Conservation (phyloP, 1,140 invertebrate genomes). For the Zaprionus ghesquierei region DNA sequence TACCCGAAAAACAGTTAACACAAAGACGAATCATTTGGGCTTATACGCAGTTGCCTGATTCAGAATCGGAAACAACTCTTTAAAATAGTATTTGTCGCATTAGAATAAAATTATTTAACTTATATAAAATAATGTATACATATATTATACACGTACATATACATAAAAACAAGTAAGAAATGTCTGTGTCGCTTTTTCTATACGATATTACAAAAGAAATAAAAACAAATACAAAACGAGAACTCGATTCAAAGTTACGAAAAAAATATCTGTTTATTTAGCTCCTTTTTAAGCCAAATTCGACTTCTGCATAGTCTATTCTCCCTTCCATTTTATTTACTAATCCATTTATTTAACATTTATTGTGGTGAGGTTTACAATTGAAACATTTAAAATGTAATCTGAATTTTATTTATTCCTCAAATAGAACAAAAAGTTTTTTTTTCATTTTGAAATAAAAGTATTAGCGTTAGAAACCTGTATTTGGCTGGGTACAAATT, state of each 20-base stretch:
- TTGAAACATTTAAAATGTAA: no score
- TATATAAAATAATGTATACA: constrained; percentile 15
- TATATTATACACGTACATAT: constrained; percentile 24
- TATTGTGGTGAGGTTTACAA: no score
- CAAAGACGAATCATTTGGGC: constrained; percentile 28
- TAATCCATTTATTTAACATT: not conserved
- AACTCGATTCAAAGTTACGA: not conserved
- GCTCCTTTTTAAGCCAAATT: not conserved
- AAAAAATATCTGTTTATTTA: not conserved
- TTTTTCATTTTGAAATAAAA: no score
- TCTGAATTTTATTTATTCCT: no score
- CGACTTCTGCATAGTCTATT: not conserved
- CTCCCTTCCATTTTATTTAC: no score
- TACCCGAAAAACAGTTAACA: constrained; percentile 13
- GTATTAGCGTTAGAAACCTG: no score
- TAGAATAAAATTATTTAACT: not conserved
- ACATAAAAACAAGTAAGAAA: constrained; percentile 27
- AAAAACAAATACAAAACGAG: constrained; percentile 46
- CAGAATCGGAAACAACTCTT: constrained; percentile 19
- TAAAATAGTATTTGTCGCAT: constrained; percentile 33
- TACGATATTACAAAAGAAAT: constrained; percentile 38
- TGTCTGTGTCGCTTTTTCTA: constrained; percentile 72
- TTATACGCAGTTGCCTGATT: constrained; percentile 20
- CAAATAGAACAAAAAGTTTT: no score
- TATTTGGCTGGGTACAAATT: no score